Evolutionary conservation across 2,888 invertebrate species (phyloP), one percentile per base, ranked within the genome.

Genomic region (Ophion slaviceki): DNA sequence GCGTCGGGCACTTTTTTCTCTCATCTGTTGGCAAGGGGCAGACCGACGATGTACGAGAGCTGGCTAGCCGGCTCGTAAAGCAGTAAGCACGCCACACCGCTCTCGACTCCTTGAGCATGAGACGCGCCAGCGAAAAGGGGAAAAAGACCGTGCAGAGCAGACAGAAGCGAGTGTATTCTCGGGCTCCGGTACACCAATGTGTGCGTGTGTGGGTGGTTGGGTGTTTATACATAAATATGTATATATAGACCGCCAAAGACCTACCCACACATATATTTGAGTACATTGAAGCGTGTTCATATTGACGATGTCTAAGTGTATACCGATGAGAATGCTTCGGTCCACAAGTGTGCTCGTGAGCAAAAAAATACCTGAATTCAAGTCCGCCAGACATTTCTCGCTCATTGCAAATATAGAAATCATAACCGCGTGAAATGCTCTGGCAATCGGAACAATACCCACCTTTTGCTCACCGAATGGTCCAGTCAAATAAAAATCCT

Each of bases 121-220:
- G 80, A 74, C 85, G 80, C 70, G 71, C 75, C 80, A 61, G 71
- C 75, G 82, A 82, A 85, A 85, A 85, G 82, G 82, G 76, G 80
- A 85, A 82, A 82, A 62, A 85, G 80, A 72, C 57, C 79, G 61
- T 76, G 71, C 85, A 61, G 76, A 53, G 70, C 85, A 85, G 82
- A 85, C 85, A 80, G 76, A 80, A 77, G 66, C 71, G 75, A 82
- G 82, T 72, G 70, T 67, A 57, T 78, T 79, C 74, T 81, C 28
- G 61, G 75, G 75, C 57, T 72, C 20, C 17, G n/a, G 17, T 57
- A 32, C 64, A 24, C 53, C 53, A 17, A 53, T 53, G 53, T 53
- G 53, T 53, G 53, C 14, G 17, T 59, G 11, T 57, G 10, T n/a
- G 40, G 7, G 40, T 40, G 0, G 17, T 14, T 53, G 53, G 14